phyloP scores from a whole-genome alignment of 2,888 invertebrate genomes.

The Standfussiana lucernea region DNA sequence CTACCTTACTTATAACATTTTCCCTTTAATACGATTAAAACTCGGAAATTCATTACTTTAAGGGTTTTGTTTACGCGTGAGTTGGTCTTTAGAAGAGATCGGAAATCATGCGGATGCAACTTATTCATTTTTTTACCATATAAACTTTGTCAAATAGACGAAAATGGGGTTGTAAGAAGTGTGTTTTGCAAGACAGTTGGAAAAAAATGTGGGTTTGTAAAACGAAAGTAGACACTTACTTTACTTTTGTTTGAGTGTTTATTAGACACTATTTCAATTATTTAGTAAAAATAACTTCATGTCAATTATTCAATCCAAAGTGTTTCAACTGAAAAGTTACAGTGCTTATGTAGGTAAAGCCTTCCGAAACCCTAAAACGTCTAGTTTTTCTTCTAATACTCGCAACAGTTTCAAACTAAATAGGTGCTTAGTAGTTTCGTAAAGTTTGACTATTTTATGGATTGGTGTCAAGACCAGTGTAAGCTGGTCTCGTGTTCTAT shows the following conservation, averaged over 20 bases:
- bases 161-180: background rate
- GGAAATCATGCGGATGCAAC: background rate
- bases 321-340: constrained; percentile 7
- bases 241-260: too few species aligned
- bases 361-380: background rate
- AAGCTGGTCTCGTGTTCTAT: background rate
- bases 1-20: constrained; percentile 37
- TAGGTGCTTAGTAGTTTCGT: constrained; percentile 18
- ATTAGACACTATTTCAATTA: background rate
- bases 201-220: too few species aligned
- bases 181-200: background rate
- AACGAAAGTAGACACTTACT: background rate
- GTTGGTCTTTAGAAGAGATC: background rate
- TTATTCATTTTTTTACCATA: background rate
- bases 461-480: background rate
- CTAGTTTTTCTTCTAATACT: constrained; percentile 27
- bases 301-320: background rate
- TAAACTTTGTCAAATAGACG: background rate
- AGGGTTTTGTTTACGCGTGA: constrained; percentile 17
- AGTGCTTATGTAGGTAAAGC: constrained; percentile 15
- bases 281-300: background rate
- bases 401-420: constrained; percentile 7
- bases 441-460: constrained; percentile 6
- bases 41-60: constrained; percentile 57
- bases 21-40: constrained; percentile 38